Conservation (phyloP, 2,888 invertebrate species). For the Epinotia demarniana region DNA sequence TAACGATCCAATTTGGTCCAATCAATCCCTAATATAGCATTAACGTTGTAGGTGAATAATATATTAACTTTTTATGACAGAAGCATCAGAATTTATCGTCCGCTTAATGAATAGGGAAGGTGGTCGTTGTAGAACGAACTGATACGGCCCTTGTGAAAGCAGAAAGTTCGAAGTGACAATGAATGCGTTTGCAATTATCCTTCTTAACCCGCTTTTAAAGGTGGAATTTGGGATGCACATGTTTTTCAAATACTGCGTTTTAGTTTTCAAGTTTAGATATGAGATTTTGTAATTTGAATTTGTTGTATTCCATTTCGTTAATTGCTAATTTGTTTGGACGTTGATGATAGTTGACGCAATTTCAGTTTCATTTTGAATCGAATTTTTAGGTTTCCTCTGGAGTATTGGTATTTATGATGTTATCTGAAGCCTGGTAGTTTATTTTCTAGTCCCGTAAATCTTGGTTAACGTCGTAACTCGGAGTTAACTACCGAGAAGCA, state of each 20-base stretch:
- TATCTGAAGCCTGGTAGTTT: neutral
- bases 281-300: conserved; percentile 18
- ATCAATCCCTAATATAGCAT: conserved; percentile 76
- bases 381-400: neutral
- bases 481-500: conserved; percentile 27
- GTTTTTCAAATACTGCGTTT: neutral
- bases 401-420: conserved; percentile 1
- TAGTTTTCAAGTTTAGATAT: conserved; percentile 4
- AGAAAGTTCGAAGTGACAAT: conserved; percentile 11
- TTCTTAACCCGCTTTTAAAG: conserved; percentile 2
- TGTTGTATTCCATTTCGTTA: conserved; percentile 28
- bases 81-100: conserved; percentile 38
- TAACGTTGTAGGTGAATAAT: conserved; percentile 69
- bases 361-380: neutral
- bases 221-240: neutral
- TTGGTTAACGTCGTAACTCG: conserved; percentile 26
- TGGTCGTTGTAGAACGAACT: conserved; percentile 32
- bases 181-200: conserved; percentile 8
- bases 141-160: conserved; percentile 11
- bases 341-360: conserved; percentile 6
- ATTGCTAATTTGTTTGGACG: conserved; percentile 13
- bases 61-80: conserved; percentile 54
- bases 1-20: conserved; percentile 79
- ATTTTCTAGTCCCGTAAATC: conserved; percentile 15
- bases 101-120: conserved; percentile 38